Conservation (phyloP, 2,113 vertebrate species). For the Cavia porcellus region DNA sequence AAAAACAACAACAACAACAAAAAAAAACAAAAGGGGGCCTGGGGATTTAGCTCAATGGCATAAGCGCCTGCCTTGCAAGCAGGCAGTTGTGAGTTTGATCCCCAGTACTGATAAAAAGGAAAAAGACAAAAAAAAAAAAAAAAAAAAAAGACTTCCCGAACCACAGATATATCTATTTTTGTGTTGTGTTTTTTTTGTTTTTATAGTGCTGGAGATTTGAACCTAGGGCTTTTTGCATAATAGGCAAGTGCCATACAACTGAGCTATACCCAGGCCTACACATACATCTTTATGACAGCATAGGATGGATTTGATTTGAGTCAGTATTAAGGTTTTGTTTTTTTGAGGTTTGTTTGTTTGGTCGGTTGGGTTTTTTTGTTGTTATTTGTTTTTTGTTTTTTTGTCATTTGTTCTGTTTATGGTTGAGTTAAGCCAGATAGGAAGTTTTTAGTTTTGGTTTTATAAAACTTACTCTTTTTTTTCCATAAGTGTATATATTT, state of each 20-base stretch:
- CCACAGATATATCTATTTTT: neutral
- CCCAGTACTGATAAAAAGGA: no score
- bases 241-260: neutral
- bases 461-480: neutral
- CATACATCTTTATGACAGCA: neutral
- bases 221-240: neutral
- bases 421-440: neutral
- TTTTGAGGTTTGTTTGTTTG: neutral
- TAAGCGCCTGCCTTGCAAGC: no score
- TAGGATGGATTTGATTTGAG: conserved; percentile 28
- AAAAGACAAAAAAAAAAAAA: no score
- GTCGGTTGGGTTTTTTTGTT: no score
- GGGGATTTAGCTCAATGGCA: no score
- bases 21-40: no score
- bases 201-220: neutral
- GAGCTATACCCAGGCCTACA: no score
- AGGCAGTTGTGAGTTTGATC: no score
- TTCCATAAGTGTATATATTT: no score
- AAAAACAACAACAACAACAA: no score
- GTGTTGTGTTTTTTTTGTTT: neutral
- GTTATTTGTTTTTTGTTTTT: no score
- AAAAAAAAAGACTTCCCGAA: neutral
- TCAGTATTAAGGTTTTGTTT: conserved; percentile 45
- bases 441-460: conserved; percentile 1
- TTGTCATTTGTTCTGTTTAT: neutral